These are phyloP conservation scores for Eristalinus sepulchralis DNA, from an alignment of 2,888 invertebrate genomes.

Conservation along the genomic window DNA sequence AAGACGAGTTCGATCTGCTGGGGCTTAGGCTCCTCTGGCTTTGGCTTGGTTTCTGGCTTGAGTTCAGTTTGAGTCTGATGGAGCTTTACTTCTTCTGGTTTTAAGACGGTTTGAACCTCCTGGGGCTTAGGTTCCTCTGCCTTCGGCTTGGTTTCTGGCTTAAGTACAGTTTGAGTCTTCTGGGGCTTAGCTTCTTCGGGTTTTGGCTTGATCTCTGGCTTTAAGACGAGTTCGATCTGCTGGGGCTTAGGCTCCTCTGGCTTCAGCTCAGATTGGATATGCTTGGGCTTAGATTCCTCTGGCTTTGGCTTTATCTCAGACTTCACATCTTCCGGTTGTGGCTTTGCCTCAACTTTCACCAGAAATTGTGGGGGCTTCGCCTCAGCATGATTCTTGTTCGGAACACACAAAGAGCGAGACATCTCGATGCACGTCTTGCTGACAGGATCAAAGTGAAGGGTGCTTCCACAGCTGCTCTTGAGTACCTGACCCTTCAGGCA, in stretches of 20 bases:
- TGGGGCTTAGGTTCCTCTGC: too few species aligned
- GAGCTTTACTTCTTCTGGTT: too few species aligned
- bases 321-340: neutral
- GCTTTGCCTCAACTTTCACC: neutral
- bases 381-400: neutral
- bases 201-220: neutral
- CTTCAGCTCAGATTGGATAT: neutral
- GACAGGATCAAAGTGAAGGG: slow-evolving; percentile 26
- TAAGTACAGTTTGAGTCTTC: too few species aligned
- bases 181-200: too few species aligned
- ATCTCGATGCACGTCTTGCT: slow-evolving; percentile 18
- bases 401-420: neutral
- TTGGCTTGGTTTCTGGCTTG: neutral
- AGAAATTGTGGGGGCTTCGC: neutral
- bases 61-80: too few species aligned
- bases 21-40: neutral
- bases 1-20: too few species aligned
- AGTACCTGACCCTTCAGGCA: slow-evolving; percentile 30
- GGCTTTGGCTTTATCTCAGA: neutral
- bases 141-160: too few species aligned
- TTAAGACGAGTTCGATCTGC: too few species aligned
- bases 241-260: neutral
- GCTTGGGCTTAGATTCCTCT: neutral
- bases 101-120: too few species aligned
- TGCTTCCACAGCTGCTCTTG: slow-evolving; percentile 5